Evolutionary conservation across 2,113 vertebrate species (phyloP), one percentile per base, ranked within the genome.

Genomic region (Pseudorasbora parva): DNA sequence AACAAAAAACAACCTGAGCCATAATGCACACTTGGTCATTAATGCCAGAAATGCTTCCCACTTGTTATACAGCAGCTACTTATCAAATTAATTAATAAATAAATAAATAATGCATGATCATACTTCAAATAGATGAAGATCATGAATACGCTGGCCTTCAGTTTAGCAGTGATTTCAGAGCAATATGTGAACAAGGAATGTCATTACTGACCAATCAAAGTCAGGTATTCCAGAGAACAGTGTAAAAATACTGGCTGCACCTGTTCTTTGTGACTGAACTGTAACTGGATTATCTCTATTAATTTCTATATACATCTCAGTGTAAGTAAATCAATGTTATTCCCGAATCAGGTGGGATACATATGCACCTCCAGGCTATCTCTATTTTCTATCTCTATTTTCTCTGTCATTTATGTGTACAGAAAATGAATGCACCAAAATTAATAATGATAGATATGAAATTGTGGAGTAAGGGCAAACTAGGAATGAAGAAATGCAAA

Each of bases 301-400:
- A 1, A 30, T 15, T 25, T 30, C 12, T 17, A 64, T 30, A 33
- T 15, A 15, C n/a, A 49, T 51, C 9, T 21, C 37, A 30, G 41
- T 30, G 51, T 8, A 72, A 72, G 64, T 43, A 82, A 43, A 27
- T 83, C 45, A 76, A 4, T 66, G 57, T 54, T 59, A 76, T n/a
- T 76, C 59, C 27, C 56, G 45, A 27, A 49, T 76, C 33, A 66
- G 30, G 14, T 68, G 59, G 66, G 82, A 76, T 76, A 62, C 21
- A 30, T 8, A 45, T 37, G 8, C 21, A 64, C 43, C 43, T 75
- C 15, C 41, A 62, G 27, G n/a, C 47, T 69, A 37, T n/a, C n/a
- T n/a, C n/a, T n/a, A n/a, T n/a, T n/a, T n/a, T n/a, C 21, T n/a
- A 23, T 19, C 64, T 66, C 47, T 78, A 17, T 60, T 83, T 77